Evolutionary conservation across 2,888 invertebrate genomes (phyloP).

Genomic region (Pherbina coryleti): DNA sequence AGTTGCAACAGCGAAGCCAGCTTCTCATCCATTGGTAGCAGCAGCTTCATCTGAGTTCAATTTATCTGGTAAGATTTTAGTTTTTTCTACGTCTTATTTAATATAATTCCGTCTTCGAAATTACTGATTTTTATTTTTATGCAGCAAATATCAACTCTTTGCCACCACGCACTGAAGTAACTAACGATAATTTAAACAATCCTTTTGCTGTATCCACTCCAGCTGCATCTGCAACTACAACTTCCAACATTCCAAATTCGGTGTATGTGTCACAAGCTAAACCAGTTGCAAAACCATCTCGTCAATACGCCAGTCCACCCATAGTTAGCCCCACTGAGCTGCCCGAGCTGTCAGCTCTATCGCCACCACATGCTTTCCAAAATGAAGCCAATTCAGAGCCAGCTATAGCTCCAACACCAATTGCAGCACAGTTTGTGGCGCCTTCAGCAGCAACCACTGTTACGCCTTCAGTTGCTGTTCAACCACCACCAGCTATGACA

Average conservation of each 20-base stretch:
- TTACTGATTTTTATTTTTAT: neutral
- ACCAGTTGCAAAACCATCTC: constrained; percentile 57
- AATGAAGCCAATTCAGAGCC: constrained; percentile 35
- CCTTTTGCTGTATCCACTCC: constrained; percentile 32
- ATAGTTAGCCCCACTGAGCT: constrained; percentile 47
- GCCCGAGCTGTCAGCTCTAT: constrained; percentile 42
- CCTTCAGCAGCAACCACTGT: constrained; percentile 32
- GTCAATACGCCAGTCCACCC: constrained; percentile 58
- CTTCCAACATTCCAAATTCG: constrained; percentile 54
- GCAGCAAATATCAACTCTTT: constrained; percentile 34
- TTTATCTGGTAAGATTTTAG: neutral
- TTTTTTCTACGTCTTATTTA: neutral
- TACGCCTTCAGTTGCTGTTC: constrained; percentile 31
- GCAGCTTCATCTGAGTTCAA: neutral
- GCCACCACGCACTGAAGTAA: constrained; percentile 35
- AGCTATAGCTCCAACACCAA: neutral
- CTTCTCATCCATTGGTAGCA: neutral
- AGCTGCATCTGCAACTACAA: constrained; percentile 20
- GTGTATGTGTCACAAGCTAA: constrained; percentile 61
- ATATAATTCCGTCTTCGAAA: neutral
- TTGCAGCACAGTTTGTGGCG: constrained; percentile 38
- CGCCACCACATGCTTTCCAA: constrained; percentile 51
- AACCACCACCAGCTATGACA: constrained; percentile 36
- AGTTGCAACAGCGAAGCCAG: constrained; percentile 25
- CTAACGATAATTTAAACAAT: constrained; percentile 49